These are phyloP conservation scores for Ctenodactylus gundi DNA, from an alignment of 2,113 vertebrate genomes.

Conservation along the genomic window DNA sequence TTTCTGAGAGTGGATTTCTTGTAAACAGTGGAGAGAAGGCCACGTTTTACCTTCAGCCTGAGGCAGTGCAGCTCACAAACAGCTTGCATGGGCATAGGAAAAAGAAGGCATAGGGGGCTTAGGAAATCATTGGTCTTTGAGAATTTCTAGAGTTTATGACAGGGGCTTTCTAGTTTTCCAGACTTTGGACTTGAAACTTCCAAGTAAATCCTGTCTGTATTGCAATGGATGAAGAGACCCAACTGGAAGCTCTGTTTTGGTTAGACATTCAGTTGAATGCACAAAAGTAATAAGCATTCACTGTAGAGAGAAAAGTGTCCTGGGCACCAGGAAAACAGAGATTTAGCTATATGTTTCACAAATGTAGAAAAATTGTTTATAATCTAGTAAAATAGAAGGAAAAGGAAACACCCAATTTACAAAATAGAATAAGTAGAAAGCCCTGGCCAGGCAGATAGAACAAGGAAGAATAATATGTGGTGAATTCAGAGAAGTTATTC, in stretches of 20 bases:
- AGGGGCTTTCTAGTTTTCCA: not conserved
- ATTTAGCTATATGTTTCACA: not conserved
- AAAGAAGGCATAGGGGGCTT: not conserved
- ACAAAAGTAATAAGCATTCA: not conserved
- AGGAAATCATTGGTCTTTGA: not conserved
- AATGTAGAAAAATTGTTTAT: not conserved
- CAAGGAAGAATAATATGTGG: no score
- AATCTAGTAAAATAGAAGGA: not conserved
- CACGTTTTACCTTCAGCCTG: not conserved
- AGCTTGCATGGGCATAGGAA: not conserved
- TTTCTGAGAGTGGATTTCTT: conserved; percentile 31
- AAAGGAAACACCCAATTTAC: not conserved
- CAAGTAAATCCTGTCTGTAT: not conserved
- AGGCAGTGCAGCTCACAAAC: not conserved
- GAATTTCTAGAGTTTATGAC: not conserved
- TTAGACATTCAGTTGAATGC: not conserved
- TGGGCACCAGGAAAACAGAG: not conserved
- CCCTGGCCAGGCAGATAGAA: not conserved
- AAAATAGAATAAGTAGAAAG: not conserved
- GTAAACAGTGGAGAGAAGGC: not conserved
- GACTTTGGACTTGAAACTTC: not conserved
- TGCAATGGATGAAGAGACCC: not conserved
- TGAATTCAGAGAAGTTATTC: not conserved
- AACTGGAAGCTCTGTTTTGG: not conserved
- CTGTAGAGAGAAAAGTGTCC: not conserved